Conservation (phyloP, 2,797 vertebrate species). For the Eutrigla gurnardus region DNA sequence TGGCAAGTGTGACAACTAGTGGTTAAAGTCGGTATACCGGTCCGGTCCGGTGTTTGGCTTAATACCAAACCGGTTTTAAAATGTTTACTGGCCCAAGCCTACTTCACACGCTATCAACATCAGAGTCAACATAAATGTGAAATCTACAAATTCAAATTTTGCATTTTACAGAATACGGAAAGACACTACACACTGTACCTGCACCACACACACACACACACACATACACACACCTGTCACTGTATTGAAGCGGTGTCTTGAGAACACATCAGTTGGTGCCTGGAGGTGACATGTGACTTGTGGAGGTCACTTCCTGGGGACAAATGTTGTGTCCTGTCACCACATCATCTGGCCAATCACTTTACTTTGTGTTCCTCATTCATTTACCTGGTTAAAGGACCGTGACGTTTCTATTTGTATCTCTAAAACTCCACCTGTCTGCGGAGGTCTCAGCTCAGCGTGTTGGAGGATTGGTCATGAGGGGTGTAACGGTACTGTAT, state of each 20-base stretch:
- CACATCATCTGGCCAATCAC: constrained; percentile 72
- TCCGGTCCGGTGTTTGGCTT: no score
- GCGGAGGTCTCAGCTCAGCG: not conserved
- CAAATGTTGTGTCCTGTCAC: constrained; percentile 71
- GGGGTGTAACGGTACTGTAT: no score
- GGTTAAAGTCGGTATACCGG: no score
- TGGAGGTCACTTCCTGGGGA: constrained; percentile 78
- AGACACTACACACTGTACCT: no score
- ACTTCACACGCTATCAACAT: no score
- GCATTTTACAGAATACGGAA: no score
- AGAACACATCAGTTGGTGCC: constrained; percentile 32
- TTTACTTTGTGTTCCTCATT: constrained; percentile 14
- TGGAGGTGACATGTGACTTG: constrained; percentile 60
- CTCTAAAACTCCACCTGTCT: constrained; percentile 30
- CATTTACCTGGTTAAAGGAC: constrained; percentile 45
- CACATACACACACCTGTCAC: constrained; percentile 44
- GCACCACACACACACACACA: not conserved
- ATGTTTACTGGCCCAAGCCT: no score
- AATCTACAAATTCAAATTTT: no score
- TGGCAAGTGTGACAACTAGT: no score
- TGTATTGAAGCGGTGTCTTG: constrained; percentile 15
- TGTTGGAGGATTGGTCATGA: no score
- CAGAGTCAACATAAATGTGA: no score
- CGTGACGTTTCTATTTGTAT: not conserved
- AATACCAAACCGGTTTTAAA: no score